Percentiles rank a stretch among this genome's conserved stretches.
Evolutionary conservation across 1,140 invertebrate species (phyloP).

Genomic region (Brachionus rotundiformis): DNA sequence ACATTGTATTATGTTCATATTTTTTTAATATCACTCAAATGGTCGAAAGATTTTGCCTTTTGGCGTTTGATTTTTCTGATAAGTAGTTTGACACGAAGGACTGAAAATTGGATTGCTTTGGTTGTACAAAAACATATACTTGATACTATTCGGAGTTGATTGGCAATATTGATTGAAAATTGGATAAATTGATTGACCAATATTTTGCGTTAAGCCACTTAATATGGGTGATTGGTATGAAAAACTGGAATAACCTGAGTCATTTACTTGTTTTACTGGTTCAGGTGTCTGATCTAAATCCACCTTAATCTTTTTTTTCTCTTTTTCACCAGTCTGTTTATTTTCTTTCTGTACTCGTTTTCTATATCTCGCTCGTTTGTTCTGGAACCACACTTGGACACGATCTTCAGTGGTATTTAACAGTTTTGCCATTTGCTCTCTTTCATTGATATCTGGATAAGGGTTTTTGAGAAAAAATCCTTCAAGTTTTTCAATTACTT

Average conservation of each 20-base stretch:
- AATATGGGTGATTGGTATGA: not conserved
- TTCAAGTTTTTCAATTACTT: not conserved
- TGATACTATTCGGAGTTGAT: no score
- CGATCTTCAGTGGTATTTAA: not conserved
- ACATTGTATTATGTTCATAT: no score
- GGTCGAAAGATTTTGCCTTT: no score
- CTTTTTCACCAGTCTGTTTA: not conserved
- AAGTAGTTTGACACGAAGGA: no score
- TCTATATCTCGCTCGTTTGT: slow-evolving; percentile 33
- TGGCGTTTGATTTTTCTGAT: no score
- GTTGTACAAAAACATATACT: no score
- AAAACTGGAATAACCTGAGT: slow-evolving; percentile 22
- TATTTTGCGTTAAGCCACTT: not conserved
- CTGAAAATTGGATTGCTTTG: no score
- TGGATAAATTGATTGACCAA: no score
- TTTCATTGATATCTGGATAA: slow-evolving; percentile 50
- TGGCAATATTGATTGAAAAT: no score
- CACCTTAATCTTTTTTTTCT: not conserved
- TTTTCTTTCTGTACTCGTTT: slow-evolving; percentile 49
- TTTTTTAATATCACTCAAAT: no score
- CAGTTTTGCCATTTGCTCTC: slow-evolving; percentile 5
- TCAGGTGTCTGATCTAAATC: not conserved
- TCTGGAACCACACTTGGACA: slow-evolving; percentile 52
- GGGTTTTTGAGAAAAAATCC: slow-evolving; percentile 32
- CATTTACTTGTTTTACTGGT: not conserved